A percentile compares a stretch with the other conserved stretches of the same genome.
Evolutionary conservation across 2,113 vertebrate species (phyloP).

Genomic region (Fregetta grallaria): DNA sequence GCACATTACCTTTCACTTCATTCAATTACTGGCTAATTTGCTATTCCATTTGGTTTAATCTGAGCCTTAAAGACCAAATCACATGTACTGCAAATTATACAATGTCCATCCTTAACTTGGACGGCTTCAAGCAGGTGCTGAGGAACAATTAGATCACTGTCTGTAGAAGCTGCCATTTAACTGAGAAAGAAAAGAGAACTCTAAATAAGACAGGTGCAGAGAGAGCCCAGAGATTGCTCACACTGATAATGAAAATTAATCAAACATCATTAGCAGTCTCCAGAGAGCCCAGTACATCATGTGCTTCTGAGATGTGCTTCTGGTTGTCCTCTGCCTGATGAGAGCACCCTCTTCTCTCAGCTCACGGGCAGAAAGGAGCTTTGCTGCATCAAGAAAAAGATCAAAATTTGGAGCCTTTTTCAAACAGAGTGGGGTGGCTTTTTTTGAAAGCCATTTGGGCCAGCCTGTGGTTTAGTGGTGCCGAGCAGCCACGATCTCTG

Average conservation of each 20-base stretch:
- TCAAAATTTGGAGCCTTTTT: not conserved
- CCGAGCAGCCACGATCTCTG: not conserved
- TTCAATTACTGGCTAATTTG: slow-evolving; percentile 13
- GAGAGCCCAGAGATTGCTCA: slow-evolving; percentile 16
- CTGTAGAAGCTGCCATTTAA: slow-evolving; percentile 16
- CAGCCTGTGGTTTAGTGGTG: not conserved
- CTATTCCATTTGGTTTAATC: slow-evolving; percentile 19
- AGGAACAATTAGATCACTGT: slow-evolving; percentile 41
- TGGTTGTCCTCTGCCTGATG: slow-evolving; percentile 11
- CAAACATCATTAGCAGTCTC: slow-evolving; percentile 47
- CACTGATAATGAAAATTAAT: slow-evolving; percentile 53
- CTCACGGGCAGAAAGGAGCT: not conserved
- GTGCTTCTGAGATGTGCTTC: slow-evolving; percentile 2
- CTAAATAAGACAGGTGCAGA: slow-evolving; percentile 44
- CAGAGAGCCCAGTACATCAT: slow-evolving; percentile 32
- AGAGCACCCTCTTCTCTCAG: not conserved
- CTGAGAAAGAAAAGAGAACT: slow-evolving; percentile 14
- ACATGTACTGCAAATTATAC: not conserved
- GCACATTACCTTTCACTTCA: not conserved
- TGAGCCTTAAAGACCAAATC: not conserved
- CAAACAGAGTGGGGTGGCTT: not conserved
- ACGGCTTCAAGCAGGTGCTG: not conserved
- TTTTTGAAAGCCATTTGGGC: not conserved
- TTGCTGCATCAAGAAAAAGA: not conserved
- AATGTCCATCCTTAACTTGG: not conserved